Evolutionary conservation across 2,888 invertebrate species (phyloP), one percentile per base, ranked within the genome.

Genomic region (Chrysodeixis includens): DNA sequence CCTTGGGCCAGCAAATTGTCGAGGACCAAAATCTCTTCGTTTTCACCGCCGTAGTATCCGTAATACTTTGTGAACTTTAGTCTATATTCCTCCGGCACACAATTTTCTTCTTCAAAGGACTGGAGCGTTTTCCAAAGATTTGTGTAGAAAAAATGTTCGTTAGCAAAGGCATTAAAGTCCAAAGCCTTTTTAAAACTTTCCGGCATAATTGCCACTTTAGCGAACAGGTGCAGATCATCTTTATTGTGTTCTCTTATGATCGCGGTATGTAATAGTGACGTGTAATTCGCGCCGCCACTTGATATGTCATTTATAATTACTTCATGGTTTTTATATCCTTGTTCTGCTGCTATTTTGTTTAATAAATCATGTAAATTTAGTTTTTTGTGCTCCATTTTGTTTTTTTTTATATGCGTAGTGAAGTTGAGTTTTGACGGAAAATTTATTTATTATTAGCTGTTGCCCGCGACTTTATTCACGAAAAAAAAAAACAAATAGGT

Each of bases 251-350:
- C 78, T 3, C 74, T 73, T 35, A 90, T 69, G 1, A 78, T 83
- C 1, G 82, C 82, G 26, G 74, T 62, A 60, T 79, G 87, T 0
- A 91, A 66, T n/a, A 78, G 76, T 0, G 91, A 89, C 0, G 88
- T 88, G 69, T 86, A 90, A 70, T 91, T 92, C 0, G 86, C 89
- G 3, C 91, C 92, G 5, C 78, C 87, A 0, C 84, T 86, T 5
- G 79, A 75, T 8, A 87, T 74, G 1, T 83, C 74, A n/a, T 82
- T 76, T 10, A 91, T 22, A 30, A 80, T 69, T 3, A 87, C 62
- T 16, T 83, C 73, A 35, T 75, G 65, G 9, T 84, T 66, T 22
- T 76, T 54, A 65, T 84, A 87, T 1, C 79, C 67, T 9, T 83
- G 78, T 54, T 84, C 78, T n/a, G 55, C 63, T 5, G 89, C 83